These are phyloP conservation scores for Dasypogon diadema DNA, from an alignment of 2,888 invertebrate genomes.

Conservation along the genomic window DNA sequence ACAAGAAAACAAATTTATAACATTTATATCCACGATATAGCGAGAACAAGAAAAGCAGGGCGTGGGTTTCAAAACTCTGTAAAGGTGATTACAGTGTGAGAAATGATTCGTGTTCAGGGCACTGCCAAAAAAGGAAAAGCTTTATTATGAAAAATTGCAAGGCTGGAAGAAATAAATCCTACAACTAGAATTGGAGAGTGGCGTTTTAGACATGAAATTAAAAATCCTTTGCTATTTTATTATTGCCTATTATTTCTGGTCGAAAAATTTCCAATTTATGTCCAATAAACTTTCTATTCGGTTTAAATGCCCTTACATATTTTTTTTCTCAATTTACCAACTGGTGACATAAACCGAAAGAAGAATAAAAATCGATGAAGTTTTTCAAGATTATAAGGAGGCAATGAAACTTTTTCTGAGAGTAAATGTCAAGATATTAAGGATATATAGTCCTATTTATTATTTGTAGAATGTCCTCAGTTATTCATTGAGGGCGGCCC, in stretches of 20 bases:
- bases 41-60: background rate
- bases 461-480: too few species aligned
- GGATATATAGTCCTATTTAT: too few species aligned
- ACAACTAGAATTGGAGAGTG: background rate
- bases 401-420: too few species aligned
- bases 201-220: background rate
- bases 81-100: slow-evolving; percentile 16
- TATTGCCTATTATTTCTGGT: background rate
- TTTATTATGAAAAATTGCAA: slow-evolving; percentile 16
- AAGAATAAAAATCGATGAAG: background rate
- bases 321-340: background rate
- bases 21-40: background rate
- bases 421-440: too few species aligned
- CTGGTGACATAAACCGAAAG: background rate
- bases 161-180: too few species aligned
- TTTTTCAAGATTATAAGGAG: too few species aligned
- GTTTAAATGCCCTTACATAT: background rate
- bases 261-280: background rate
- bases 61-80: background rate
- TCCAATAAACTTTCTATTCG: background rate
- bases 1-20: slow-evolving; percentile 16
- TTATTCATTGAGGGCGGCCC: too few species aligned
- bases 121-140: background rate
- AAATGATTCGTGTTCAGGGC: slow-evolving; percentile 17
- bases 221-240: background rate